Base-by-base conservation (phyloP, 1,140 invertebrate genomes). In the Drosophila trapezifrons region DNA sequence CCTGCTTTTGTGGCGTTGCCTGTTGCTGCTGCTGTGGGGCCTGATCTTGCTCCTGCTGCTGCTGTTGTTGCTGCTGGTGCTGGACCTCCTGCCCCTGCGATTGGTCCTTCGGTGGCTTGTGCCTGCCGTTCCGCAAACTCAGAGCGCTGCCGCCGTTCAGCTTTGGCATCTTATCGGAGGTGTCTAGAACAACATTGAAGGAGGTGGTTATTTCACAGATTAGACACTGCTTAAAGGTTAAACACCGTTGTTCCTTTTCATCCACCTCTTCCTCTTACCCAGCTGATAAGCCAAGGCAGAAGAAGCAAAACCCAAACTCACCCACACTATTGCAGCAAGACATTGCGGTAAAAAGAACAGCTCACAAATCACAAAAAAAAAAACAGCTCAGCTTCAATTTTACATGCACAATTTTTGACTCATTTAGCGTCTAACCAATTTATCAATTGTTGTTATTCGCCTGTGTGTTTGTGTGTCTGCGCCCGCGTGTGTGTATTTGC, bases 1-100 rank as follows among this genome's bases (percentile, higher is more conserved):
- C 59, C 55, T 84, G 75, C 32, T 89, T 90, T 29, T 76, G 83
- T 60, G 69, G 62, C 35, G 77, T 83, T 3, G 64, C 46, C 56
- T 63, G 60, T 56, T 35, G 51, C 17, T 43, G 52, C 22, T 47
- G 40, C 15, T 59, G 76, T 42, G 72, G 67, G 13, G 51, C 49
- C 35, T 64, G 25, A 22, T 54, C 51, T 35, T 22, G 32, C 9
- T 54, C 51, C 43, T 76, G 37, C 25, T 74, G 69, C 18, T 43
- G 56, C 7, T 42, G 60, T 4, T 32, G 27, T 2, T 58, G 70
- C 32, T 59, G 45, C 4, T 49, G 13, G 3, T 64, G 54, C 13
- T 49, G 42, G 9, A 47, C 49, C 27, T 55, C 46, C 12, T 56
- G 62, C 13, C 64, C 62, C 17, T 20, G 37, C 9, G 32, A 27